Base-by-base conservation (phyloP, 2,888 invertebrate species). In the Melipona bicolor region DNA sequence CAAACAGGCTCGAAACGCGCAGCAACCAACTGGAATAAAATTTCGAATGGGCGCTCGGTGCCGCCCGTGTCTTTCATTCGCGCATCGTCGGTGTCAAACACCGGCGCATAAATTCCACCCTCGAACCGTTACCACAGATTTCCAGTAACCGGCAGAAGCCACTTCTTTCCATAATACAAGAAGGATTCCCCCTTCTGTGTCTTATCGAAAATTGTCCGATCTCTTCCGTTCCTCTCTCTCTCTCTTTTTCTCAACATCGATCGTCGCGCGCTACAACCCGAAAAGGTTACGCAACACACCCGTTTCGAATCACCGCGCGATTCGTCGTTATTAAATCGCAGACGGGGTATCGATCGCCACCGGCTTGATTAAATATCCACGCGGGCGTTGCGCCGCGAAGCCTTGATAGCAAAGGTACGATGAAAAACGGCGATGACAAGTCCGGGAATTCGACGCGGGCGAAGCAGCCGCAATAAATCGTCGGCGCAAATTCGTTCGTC, bases 391-490 rank as follows among this genome's bases (percentile, higher is more conserved):
- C 64, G 73, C 54, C 74, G 72, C 52, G 61, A 64, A 50, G 69
- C 69, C 69, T 76, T 69, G 68, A 68, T 68, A 50, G 50, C 36
- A 36, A 36, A 27, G 27, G 67, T 4, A 11, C 49, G 68, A 76
- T 79, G 68, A 81, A 64, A 61, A 69, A 70, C 73, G 64, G 27
- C 43, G 49, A 21, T n/a, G 72, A 43, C 59, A 65, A 54, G 59
- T 71, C 52, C 32, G 24, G 64, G 27, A 32, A 52, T 75, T 74
- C 61, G 69, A 73, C 79, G 56, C n/a, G 68, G 59, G 73, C 54
- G 69, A 81, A 64, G 67, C 73, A 54, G 69, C 43, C 68, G 64
- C 73, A n/a, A 81, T 73, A 80, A 80, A 73, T 81, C 74, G 80
- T 74, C 24, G 72, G 50, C 49, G 69, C 50, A 73, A 64, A 70